A percentile compares a stretch with the other conserved stretches of the same genome.
phyloP scores from a whole-genome alignment of 2,797 vertebrate genomes.

The Lacerta bilineata region DNA sequence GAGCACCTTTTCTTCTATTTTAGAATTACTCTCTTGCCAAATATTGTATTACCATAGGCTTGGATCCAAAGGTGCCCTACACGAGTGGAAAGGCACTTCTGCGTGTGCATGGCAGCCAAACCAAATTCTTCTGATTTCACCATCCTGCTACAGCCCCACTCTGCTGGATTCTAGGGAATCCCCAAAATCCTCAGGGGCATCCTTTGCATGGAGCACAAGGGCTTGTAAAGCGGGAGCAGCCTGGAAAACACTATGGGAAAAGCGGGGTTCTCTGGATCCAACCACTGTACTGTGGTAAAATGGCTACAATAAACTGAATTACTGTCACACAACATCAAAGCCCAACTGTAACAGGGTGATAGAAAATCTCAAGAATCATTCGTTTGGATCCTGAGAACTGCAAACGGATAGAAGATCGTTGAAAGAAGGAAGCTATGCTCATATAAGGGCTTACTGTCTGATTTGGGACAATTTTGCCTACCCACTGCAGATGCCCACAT shows the following conservation, averaged over 20 bases:
- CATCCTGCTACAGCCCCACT: not conserved
- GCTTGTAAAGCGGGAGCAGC: too few relatives aligned
- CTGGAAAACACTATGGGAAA: not conserved
- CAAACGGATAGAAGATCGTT: not conserved
- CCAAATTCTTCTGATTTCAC: not conserved
- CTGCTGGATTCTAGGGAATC: not conserved
- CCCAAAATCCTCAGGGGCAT: not conserved
- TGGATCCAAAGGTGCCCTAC: not conserved
- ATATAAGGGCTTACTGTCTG: not conserved
- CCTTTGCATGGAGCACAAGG: not conserved
- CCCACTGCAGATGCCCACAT: not conserved
- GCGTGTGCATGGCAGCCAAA: not conserved
- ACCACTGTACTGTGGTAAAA: not conserved
- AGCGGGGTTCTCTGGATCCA: not conserved
- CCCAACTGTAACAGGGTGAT: not conserved
- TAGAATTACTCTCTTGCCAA: not conserved
- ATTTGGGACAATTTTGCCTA: not conserved
- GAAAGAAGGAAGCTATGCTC: not conserved
- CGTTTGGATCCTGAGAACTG: not conserved
- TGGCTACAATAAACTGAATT: not conserved
- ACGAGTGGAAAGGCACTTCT: not conserved
- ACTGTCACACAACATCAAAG: not conserved
- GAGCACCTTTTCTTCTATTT: not conserved
- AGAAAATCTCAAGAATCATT: not conserved
- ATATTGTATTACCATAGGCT: not conserved